Evolutionary conservation across 2,888 invertebrate genomes (phyloP).

Genomic region (Labia minor): DNA sequence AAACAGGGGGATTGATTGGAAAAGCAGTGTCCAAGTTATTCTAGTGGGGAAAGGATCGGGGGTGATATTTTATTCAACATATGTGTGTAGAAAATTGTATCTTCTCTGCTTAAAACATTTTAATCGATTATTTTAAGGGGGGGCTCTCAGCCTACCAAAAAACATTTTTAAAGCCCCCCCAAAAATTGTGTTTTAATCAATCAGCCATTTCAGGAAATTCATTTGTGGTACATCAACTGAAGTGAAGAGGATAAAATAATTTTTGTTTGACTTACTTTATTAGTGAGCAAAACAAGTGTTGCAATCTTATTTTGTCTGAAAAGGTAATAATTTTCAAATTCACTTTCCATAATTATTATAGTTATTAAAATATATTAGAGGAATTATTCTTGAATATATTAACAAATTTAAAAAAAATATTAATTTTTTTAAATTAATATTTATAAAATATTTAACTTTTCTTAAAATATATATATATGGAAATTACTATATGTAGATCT

Average conservation of each 20-base stretch:
- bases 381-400: too few species aligned
- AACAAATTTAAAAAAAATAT: too few species aligned
- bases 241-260: background rate
- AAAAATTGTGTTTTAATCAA: background rate
- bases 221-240: background rate
- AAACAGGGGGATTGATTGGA: background rate
- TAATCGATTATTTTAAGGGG: slow-evolving; percentile 16
- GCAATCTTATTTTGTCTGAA: background rate
- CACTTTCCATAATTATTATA: background rate
- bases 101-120: slow-evolving; percentile 13
- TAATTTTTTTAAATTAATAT: too few species aligned
- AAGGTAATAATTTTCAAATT: background rate
- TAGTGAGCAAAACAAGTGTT: background rate
- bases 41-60: background rate
- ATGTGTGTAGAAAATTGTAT: background rate
- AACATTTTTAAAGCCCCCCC: slow-evolving; percentile 22
- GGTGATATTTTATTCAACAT: background rate
- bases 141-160: slow-evolving; percentile 21
- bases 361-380: too few species aligned
- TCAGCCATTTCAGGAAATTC: background rate
- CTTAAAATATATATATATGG: slow-evolving; percentile 24
- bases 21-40: too few species aligned
- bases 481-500: slow-evolving; percentile 15
- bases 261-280: background rate
- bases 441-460: too few species aligned